Percentiles rank a stretch among this genome's conserved stretches.
phyloP scores from a whole-genome alignment of 2,888 invertebrate species.

The Thymelicus lineola region DNA sequence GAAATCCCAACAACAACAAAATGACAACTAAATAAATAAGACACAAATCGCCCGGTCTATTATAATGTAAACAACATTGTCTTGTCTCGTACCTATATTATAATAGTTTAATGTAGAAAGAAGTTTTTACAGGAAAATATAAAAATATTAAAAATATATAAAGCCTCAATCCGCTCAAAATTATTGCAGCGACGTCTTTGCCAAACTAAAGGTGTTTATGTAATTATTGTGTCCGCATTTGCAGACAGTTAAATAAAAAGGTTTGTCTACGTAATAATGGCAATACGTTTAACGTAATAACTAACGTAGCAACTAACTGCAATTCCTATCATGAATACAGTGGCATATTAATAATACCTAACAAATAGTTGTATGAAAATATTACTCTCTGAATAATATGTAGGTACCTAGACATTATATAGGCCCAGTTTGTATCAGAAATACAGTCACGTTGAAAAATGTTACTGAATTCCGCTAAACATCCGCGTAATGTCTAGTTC shows the following conservation, averaged over 20 bases:
- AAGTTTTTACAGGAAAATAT: no score
- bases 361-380: slow-evolving; percentile 46
- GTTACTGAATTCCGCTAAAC: background rate
- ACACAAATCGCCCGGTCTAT: no score
- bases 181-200: slow-evolving; percentile 13
- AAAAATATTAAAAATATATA: no score
- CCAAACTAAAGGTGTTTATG: slow-evolving; percentile 36
- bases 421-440: slow-evolving; percentile 13
- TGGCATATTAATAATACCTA: slow-evolving; percentile 44
- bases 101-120: no score
- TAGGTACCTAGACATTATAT: background rate
- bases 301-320: slow-evolving; percentile 38
- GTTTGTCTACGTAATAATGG: slow-evolving; percentile 48
- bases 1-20: no score
- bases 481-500: slow-evolving; percentile 1
- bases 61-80: no score
- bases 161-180: slow-evolving; percentile 6
- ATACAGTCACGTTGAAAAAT: slow-evolving; percentile 29
- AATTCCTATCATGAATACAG: slow-evolving; percentile 31
- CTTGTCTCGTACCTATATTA: no score
- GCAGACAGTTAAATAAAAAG: slow-evolving; percentile 47
- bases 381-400: slow-evolving; percentile 42
- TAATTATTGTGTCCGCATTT: slow-evolving; percentile 49
- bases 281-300: slow-evolving; percentile 50
- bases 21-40: no score